Base-by-base conservation (phyloP, 2,888 invertebrate species). In the Metalampra italica region DNA sequence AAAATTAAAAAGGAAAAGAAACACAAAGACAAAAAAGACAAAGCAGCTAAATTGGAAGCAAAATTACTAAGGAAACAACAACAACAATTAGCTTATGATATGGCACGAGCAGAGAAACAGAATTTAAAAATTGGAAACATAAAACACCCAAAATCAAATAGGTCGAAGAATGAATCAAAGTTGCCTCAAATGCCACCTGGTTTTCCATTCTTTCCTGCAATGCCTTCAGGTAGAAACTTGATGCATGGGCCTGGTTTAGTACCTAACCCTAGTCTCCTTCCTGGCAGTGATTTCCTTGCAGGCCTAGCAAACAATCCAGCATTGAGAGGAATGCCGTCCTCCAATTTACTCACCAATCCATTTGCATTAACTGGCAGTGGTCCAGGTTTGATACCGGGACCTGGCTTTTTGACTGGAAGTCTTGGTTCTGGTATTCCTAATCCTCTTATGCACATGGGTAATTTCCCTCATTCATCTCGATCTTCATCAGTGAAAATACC, bases 341-440 rank as follows among this genome's bases (percentile, higher is more conserved):
- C 87, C 37, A 86, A 81, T 66, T 71, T 90, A 57, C 67, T 91
- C 46, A 82, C 84, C 3, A 91, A 91, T 70, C 84, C 91, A 37
- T 90, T 90, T 82, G 82, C 91, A 60, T 62, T 90, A 69, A 75
- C 83, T 62, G 68, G 83, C 71, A 76, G 91, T 69, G 91, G 91
- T 0, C 92, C 92, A 11, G 92, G 93, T 32, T 80, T 93, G 42
- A 93, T 93, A 66, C 92, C 93, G 4, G 85, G 90, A 8, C 88
- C 91, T 36, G 79, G 81, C 60, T 87, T 84, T 60, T 64, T 88
- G 53, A 68, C 78, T 36, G 78, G 81, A 32, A 70, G 70, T 36
- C 60, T 84, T 29, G 77, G 75, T 15, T 65, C 79, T 15, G 79
- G 81, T 46, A 76, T 92, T 30, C 75, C 81, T 44, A 91, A 92